Conservation (phyloP, 2,797 vertebrate species). For the Pangasius sanitwongsei region DNA sequence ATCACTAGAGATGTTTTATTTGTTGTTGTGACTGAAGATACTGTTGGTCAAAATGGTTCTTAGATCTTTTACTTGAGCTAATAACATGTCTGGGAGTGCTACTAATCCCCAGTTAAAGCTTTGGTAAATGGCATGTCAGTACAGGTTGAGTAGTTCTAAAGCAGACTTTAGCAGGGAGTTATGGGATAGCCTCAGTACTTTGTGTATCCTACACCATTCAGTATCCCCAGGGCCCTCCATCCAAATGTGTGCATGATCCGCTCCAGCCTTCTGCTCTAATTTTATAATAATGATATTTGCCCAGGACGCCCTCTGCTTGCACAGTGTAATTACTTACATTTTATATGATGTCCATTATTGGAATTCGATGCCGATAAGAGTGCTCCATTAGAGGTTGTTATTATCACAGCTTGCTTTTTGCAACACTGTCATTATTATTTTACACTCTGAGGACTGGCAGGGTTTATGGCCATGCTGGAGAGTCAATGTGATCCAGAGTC, state of each 20-base stretch:
- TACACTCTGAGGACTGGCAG: conserved; percentile 57
- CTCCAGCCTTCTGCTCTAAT: conserved; percentile 62
- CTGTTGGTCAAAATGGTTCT: background rate
- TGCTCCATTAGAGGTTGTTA: conserved; percentile 66
- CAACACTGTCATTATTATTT: conserved; percentile 65
- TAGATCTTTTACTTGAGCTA: background rate
- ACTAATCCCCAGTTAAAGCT: conserved; percentile 10
- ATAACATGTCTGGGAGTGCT: conserved; percentile 29
- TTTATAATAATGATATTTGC: conserved; percentile 69
- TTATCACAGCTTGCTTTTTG: conserved; percentile 66
- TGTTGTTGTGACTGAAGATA: conserved; percentile 15
- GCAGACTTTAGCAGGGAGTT: conserved; percentile 38
- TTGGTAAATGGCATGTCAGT: conserved; percentile 44
- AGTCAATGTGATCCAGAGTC: conserved; percentile 42
- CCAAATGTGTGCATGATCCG: conserved; percentile 59
- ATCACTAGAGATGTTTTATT: conserved; percentile 19
- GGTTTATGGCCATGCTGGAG: conserved; percentile 53
- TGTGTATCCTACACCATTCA: conserved; percentile 45
- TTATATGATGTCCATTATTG: conserved; percentile 69
- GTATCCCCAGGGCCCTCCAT: conserved; percentile 54
- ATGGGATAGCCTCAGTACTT: conserved; percentile 47
- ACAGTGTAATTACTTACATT: conserved; percentile 67
- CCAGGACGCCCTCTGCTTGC: conserved; percentile 64
- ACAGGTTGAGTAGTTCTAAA: conserved; percentile 38
- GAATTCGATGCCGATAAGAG: conserved; percentile 67